A percentile compares a stretch with the other conserved stretches of the same genome.
Evolutionary conservation across 2,888 invertebrate species (phyloP).

Genomic region (Nebria brevicollis): DNA sequence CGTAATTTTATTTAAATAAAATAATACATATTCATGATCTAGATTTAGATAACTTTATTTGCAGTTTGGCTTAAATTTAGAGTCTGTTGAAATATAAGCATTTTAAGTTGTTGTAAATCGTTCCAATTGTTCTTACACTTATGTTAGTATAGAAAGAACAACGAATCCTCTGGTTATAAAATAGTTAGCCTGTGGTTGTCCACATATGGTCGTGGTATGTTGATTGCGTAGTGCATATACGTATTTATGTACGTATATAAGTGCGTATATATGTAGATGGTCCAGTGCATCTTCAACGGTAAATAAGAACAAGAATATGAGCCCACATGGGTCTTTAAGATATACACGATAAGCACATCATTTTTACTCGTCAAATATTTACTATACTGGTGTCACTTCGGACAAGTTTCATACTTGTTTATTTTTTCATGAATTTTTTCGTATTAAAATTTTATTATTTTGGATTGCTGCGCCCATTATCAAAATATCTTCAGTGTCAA

Average conservation of each 20-base stretch:
- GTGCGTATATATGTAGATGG: neutral
- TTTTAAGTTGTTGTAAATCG: neutral
- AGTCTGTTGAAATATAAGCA: too few relatives aligned
- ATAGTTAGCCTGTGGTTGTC: neutral
- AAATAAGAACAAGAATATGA: constrained; percentile 1
- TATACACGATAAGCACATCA: neutral
- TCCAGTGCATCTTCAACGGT: constrained; percentile 1
- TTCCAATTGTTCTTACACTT: neutral
- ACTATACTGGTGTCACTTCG: neutral
- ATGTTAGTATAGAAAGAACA: neutral
- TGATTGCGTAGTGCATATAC: neutral
- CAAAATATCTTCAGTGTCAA: too few relatives aligned
- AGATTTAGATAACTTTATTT: too few relatives aligned
- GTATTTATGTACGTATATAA: neutral
- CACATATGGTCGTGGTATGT: neutral
- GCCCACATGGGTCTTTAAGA: neutral
- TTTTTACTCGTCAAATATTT: neutral
- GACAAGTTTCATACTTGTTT: neutral
- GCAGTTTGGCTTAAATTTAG: too few relatives aligned
- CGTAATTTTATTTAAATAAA: too few relatives aligned
- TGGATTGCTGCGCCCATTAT: neutral
- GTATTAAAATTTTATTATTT: neutral
- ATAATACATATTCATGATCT: too few relatives aligned
- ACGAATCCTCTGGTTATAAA: neutral
- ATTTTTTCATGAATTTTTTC: neutral